A percentile compares a stretch with the other conserved stretches of the same genome.
phyloP scores from a whole-genome alignment of 2,888 invertebrate species.

The Pteria penguin region DNA sequence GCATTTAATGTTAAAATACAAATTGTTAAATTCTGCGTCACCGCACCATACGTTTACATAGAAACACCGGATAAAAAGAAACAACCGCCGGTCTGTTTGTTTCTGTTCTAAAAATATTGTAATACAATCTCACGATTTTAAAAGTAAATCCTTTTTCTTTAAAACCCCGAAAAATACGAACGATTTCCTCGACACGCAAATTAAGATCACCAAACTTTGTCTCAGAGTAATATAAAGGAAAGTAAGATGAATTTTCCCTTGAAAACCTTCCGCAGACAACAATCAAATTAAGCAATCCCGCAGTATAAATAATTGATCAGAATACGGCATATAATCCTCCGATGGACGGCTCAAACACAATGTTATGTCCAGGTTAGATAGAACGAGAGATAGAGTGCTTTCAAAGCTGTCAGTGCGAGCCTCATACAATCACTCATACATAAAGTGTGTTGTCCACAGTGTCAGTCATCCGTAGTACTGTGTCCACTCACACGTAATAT shows the following conservation, averaged over 20 bases:
- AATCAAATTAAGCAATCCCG: not conserved
- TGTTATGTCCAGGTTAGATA: not conserved
- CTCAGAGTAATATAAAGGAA: no score
- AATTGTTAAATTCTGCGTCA: no score
- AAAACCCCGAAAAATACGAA: not conserved
- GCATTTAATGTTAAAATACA: no score
- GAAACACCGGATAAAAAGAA: no score
- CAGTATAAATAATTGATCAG: not conserved
- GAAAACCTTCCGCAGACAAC: not conserved
- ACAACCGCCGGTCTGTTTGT: no score
- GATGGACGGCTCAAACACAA: not conserved
- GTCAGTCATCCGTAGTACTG: no score
- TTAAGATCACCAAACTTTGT: no score
- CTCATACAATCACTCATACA: not conserved
- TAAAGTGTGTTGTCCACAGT: not conserved
- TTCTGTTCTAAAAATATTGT: no score
- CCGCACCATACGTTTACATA: no score
- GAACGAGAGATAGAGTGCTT: not conserved
- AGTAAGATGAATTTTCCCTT: no score
- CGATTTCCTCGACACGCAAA: not conserved
- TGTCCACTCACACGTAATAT: no score
- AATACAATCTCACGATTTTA: not conserved
- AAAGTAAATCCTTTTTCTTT: no score
- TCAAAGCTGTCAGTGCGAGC: not conserved
- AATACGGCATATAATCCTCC: not conserved